Evolutionary conservation across 2,113 vertebrate species (phyloP), one percentile per base, ranked within the genome.

Genomic region (Gallinago undulata): DNA sequence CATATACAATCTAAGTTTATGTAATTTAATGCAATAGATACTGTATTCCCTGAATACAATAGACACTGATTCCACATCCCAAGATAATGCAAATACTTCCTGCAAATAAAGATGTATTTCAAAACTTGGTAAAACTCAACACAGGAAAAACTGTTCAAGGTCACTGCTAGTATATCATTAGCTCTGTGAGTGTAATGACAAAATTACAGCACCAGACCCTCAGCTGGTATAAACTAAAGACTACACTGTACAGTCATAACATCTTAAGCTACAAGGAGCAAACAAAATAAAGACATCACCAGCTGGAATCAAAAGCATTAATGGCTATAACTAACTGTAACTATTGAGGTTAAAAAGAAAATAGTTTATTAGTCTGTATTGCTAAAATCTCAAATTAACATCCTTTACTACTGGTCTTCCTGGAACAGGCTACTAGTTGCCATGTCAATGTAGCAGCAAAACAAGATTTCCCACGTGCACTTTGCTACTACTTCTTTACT

Each of bases 201-300:
- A 55, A 89, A 60, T 19, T 56, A 35, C 6, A 59, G 23, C 39
- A 39, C 4, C 60, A 62, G 43, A 51, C 4, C 35, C 48, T 84
- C 45, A 56, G 39, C 69, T 45, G 63, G 31, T 41, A 57, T 22
- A 30, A 76, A 43, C 25, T 43, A 53, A 66, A 19, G 23, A 63
- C 37, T 57, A 5, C 13, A 41, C 15, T 55, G 28, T 6, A 51
- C 7, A 39, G 25, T 5, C 41, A 27, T 14, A 56, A 48, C 14
- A 1, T 0, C 1, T 28, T 14, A 53, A 80, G 56, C 59, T 19
- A 47, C 5, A 50, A 35, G 2, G 10, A 69, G 24, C 14, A 60
- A 81, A 25, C 6, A 31, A 37, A 87, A 84, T 5, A 84, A 77
- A 73, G 69, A 60, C 23, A 35, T 39, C 28, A n/a, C 13, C 39